Conservation (phyloP, 1,140 invertebrate species). For the Apis laboriosa region DNA sequence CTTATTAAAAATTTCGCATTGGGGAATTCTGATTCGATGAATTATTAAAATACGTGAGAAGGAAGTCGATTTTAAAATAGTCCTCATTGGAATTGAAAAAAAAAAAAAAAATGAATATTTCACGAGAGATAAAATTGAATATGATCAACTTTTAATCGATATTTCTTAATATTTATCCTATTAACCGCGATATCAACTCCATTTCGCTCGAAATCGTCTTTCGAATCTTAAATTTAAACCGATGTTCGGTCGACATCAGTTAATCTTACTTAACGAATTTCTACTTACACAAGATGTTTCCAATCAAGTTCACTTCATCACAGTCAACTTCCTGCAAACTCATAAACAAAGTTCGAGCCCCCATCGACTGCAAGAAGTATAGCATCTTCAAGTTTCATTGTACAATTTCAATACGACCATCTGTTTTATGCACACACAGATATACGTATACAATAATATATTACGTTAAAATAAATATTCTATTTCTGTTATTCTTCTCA, state of each 20-base stretch:
- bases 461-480: no score
- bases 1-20: no score
- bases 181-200: neutral
- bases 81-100: neutral
- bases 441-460: neutral
- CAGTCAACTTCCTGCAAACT: conserved; percentile 15
- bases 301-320: conserved; percentile 20
- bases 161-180: neutral
- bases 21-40: neutral
- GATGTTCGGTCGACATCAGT: neutral
- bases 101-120: neutral
- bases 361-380: neutral
- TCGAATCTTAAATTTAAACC: neutral
- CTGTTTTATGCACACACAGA: neutral
- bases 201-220: neutral
- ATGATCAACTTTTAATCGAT: neutral
- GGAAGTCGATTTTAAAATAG: neutral
- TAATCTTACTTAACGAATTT: conserved; percentile 4
- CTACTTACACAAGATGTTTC: conserved; percentile 7
- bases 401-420: neutral
- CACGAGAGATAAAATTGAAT: neutral
- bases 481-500: no score
- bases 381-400: conserved; percentile 12
- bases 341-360: neutral
- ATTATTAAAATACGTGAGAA: neutral